Base-by-base conservation (phyloP, 2,797 vertebrate genomes). In the Galagoides demidoff region DNA sequence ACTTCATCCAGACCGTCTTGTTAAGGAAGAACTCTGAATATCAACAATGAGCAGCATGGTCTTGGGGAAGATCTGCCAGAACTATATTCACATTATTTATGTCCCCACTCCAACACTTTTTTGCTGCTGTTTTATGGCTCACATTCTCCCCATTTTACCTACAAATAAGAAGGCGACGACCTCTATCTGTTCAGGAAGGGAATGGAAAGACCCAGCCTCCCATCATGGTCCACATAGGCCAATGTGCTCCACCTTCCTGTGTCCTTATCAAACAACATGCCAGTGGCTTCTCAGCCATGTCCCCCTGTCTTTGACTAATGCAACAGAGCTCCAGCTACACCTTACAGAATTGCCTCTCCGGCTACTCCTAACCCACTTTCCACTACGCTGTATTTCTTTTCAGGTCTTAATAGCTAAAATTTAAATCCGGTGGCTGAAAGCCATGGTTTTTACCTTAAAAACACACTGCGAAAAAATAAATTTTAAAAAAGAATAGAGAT, bases 401-500 rank as follows among this genome's bases (percentile, higher is more conserved):
- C 16, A 17, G 14, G 6, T 63, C 43, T 96, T 86, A 92, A 86
- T 81, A 92, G 34, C 64, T 91, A 84, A 84, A 84, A 39, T 11
- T 83, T 92, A 84, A 79, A 92, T 79, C 52, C 83, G 37, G 76
- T 84, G 17, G 27, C 84, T 68, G 76, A 94, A 96, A 95, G 64
- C 55, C 92, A 79, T 79, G 39, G 0, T 93, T 96, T 89, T 79
- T 78, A 77, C 85, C 79, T 95, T 95, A 87, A 97, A 95, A 34
- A 68, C 22, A 90, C 83, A 86, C 39, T 77, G 64, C 90, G 61
- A 95, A 97, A 97, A 96, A 91, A 90, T 81, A 94, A 96, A 94
- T 23, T 86, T 77, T 81, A 96, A 31, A 94, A 94, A 88, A 31
- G 64, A 92, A 82, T 88, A 88, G 95, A 97, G 68, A 94, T 37